phyloP scores from a whole-genome alignment of 1,140 invertebrate genomes.

The Drosophila tropicalis region DNA sequence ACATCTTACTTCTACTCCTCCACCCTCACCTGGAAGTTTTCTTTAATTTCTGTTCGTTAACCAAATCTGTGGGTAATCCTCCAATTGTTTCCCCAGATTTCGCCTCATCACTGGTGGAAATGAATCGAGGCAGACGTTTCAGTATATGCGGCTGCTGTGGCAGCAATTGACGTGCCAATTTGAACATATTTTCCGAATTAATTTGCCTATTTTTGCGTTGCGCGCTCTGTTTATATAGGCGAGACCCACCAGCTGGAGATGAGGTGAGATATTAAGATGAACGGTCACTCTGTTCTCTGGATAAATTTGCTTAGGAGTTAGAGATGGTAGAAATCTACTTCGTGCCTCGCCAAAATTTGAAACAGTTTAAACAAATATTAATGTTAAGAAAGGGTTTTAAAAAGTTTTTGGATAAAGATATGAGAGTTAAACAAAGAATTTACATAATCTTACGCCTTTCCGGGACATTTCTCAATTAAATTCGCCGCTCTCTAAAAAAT shows the following conservation, averaged over 20 bases:
- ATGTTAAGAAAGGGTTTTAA: no score
- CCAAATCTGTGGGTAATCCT: conserved; percentile 66
- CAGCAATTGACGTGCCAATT: conserved; percentile 50
- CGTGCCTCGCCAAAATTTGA: no score
- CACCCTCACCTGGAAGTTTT: conserved; percentile 65
- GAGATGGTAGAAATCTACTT: no score
- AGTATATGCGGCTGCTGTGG: conserved; percentile 53
- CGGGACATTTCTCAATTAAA: not conserved
- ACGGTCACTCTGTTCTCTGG: no score
- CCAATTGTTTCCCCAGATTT: conserved; percentile 72
- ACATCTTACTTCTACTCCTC: not conserved
- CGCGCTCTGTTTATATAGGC: conserved; percentile 3
- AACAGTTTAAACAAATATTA: no score
- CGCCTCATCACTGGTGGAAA: conserved; percentile 71
- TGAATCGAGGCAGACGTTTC: conserved; percentile 38
- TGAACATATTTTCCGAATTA: conserved; percentile 51
- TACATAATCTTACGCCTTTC: no score
- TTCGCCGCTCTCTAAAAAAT: not conserved
- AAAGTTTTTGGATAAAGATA: no score
- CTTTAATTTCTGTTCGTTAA: conserved; percentile 72
- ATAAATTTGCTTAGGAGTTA: no score
- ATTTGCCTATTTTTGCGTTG: not conserved
- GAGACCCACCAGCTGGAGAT: no score
- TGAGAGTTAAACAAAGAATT: no score
- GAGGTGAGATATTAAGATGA: no score